phyloP scores from a whole-genome alignment of 2,797 vertebrate species.

The Acipenser oxyrinchus region DNA sequence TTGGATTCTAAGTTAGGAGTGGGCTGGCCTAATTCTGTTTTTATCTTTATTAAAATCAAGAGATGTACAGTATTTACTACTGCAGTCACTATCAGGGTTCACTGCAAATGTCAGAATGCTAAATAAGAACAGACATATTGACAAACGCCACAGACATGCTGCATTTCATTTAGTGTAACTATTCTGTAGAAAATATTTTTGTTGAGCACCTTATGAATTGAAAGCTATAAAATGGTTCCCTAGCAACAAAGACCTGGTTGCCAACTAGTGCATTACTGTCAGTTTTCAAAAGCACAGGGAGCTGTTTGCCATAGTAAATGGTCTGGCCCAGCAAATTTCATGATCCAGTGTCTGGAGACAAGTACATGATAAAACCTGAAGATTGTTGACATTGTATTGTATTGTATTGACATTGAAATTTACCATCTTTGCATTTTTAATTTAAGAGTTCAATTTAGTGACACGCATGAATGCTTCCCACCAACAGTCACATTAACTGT shows the following conservation, averaged over 20 bases:
- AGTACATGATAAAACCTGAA: constrained; percentile 12
- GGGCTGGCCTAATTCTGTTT: too few species aligned
- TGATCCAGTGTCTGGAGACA: constrained; percentile 30
- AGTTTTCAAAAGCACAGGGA: constrained; percentile 44
- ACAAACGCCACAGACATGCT: constrained; percentile 38
- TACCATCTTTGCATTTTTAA: not conserved
- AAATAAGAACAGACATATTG: constrained; percentile 38
- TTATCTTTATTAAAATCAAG: too few species aligned
- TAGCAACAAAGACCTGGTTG: constrained; percentile 47
- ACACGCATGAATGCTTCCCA: too few species aligned
- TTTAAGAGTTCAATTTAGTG: too few species aligned
- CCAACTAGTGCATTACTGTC: constrained; percentile 44
- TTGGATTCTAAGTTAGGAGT: too few species aligned
- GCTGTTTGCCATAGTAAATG: constrained; percentile 20
- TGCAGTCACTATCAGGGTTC: too few species aligned
- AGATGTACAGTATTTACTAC: too few species aligned
- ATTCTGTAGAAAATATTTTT: constrained; percentile 42
- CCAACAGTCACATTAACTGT: too few species aligned
- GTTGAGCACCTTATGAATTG: constrained; percentile 46
- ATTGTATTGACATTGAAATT: constrained; percentile 33
- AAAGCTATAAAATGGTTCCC: constrained; percentile 53
- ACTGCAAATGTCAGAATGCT: constrained; percentile 23
- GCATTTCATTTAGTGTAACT: constrained; percentile 40
- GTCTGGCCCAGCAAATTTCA: constrained; percentile 29
- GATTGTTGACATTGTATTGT: too few species aligned